Evolutionary conservation across 2,113 vertebrate genomes (phyloP).

Genomic region (Chloroceryle aenea): DNA sequence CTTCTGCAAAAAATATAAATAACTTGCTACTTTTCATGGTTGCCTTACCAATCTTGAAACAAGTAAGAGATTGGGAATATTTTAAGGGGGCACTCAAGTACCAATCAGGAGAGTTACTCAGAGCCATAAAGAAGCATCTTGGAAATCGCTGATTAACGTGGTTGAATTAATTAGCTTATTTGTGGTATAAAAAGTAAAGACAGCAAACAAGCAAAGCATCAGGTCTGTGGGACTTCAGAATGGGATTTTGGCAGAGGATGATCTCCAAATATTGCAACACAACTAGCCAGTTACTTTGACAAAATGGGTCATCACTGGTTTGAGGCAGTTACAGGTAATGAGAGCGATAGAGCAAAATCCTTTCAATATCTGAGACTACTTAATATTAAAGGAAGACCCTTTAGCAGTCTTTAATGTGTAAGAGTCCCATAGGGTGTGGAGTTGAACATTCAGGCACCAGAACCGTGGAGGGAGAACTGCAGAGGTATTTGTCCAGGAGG

Average conservation of each 20-base stretch:
- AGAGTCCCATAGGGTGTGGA: rapidly evolving
- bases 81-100: background rate
- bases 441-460: background rate
- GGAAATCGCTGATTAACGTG: background rate
- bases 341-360: background rate
- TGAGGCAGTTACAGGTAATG: background rate
- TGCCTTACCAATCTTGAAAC: background rate
- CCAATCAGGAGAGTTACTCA: background rate
- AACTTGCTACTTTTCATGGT: background rate
- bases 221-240: background rate
- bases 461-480: background rate
- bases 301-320: background rate
- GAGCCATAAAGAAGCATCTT: background rate
- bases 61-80: background rate
- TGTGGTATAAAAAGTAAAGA: background rate
- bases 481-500: background rate
- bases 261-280: background rate
- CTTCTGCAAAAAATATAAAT: background rate
- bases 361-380: background rate
- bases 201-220: background rate
- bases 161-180: background rate
- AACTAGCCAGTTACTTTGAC: background rate
- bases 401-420: background rate
- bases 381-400: background rate
- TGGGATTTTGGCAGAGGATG: background rate